Evolutionary conservation across 2,797 vertebrate species (phyloP), one percentile per base, ranked within the genome.

Genomic region (Cryptoblepharus egeriae): DNA sequence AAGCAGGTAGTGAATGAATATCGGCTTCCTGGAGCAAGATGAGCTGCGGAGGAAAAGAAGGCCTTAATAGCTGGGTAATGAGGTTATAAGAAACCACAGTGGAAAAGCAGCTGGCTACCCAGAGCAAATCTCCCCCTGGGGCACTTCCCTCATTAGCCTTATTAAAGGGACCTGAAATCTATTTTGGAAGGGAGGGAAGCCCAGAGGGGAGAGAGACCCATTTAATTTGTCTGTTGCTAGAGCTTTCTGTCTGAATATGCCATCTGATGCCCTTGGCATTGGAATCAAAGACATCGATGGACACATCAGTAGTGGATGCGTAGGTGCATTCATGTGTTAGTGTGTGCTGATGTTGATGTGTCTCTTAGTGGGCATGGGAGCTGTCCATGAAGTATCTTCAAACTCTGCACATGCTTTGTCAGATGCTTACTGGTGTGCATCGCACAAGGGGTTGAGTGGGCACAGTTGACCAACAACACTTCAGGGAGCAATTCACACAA

Each of bases 41-140:
- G 0, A 85, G 88, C 84, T 82, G 60, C 0, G 10, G 86, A 3
- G 30, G 64, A 32, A 3, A 15, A 30, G 39, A 78, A 63, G 1
- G 0, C 73, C 0, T 1, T 24, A 3, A 64, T 5, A 16, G 30
- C 4, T 0, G 57, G 12, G 75, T 81, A 85, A 91, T 9, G 72
- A 89, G 90, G 88, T 87, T 85, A 90, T 88, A 87, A 89, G 92
- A 70, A 88, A 24, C 32, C 13, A 0, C 64, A 42, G 15, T 13
- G 0, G 74, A 52, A 63, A 63, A 64, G 61, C 0, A 37, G 65
- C 18, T 1, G 0, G 45, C 0, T 0, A 49, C 49, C 63, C 5
- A 74, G 81, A 49, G 3, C 57, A 42, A 37, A 10, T 5, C 45
- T 28, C 6, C 67, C 42, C 42, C 64, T 9, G 13, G 57, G 74